Evolutionary conservation across 2,113 vertebrate species (phyloP).

Genomic region (Psephotus haematonotus): DNA sequence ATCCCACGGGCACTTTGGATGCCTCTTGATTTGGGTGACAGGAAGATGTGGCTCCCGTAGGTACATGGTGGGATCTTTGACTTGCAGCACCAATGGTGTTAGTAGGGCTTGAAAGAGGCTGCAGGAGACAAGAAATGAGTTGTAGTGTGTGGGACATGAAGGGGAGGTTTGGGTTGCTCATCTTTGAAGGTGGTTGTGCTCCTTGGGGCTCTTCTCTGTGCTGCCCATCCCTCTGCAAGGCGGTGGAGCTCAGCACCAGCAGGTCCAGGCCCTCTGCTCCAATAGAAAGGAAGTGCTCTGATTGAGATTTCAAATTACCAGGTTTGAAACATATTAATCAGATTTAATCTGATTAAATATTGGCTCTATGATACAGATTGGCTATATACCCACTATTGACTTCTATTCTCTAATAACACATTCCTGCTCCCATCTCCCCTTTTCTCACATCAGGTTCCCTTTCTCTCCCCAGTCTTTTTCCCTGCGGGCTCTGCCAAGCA

Average conservation of each 20-base stretch:
- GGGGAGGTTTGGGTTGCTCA: not conserved
- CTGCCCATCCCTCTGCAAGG: not conserved
- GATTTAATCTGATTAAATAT: not conserved
- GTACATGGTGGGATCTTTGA: not conserved
- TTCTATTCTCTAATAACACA: not conserved
- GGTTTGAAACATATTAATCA: not conserved
- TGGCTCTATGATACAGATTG: not conserved
- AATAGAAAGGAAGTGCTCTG: fast-evolving
- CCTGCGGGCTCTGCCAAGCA: not conserved
- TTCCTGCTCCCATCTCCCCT: not conserved
- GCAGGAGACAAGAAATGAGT: not conserved
- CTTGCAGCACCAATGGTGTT: not conserved
- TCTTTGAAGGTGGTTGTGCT: not conserved
- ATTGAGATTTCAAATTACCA: not conserved
- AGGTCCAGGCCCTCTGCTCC: not conserved
- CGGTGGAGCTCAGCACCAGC: not conserved
- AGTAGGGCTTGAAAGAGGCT: not conserved
- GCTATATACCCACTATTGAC: not conserved
- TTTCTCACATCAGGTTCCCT: not conserved
- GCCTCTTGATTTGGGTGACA: fast-evolving
- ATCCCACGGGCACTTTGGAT: not conserved
- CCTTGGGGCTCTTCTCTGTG: not conserved
- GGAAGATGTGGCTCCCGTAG: not conserved
- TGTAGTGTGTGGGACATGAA: not conserved
- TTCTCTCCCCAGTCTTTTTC: not conserved